Base-by-base conservation (phyloP, 1,140 invertebrate species). In the Hyles euphorbiae region DNA sequence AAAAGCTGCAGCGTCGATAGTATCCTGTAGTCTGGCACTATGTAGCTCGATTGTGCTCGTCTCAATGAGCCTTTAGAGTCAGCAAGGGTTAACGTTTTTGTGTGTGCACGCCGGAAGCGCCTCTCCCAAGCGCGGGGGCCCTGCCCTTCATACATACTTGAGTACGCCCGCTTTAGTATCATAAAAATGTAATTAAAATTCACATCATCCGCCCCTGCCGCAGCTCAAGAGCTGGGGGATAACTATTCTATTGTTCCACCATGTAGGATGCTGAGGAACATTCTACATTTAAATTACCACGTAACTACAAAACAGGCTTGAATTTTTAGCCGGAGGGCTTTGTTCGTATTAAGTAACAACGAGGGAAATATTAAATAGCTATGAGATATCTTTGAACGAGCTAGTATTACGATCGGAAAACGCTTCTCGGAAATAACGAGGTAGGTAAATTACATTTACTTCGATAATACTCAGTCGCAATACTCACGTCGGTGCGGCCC, bases 121-220 rank as follows among this genome's bases (percentile, higher is more conserved):
- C 71, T 72, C 74, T 76, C 68, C 63, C 76, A 78, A 78, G 67
- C 68, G 59, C 58, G 72, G 77, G 75, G 72, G 72, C 67, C 60
- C 70, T 67, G 65, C 82, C 76, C 77, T 80, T 82, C 74, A 75
- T 82, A 86, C 81, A 82, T 84, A 81, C 79, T 83, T 73, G 76
- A 83, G 71, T 76, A 72, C 66, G 70, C 68, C 53, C 70, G 81
- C 76, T 84, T 81, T 82, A 79, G 76, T 84, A 83, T 82, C 80
- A 76, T 83, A 87, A 86, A 87, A 87, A 84, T 86, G 83, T 82
- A 87, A 87, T 87, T 87, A 87, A 87, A 87, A 87, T 80, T 81
- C 77, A 83, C 77, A 78, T 81, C 80, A 78, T 78, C 75, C 74
- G 63, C 67, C 65, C 51, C 45, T 52, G 61, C 57, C 57, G 67